A percentile compares a stretch with the other conserved stretches of the same genome.
Evolutionary conservation across 2,888 invertebrate species (phyloP).

Genomic region (Tipula unca): DNA sequence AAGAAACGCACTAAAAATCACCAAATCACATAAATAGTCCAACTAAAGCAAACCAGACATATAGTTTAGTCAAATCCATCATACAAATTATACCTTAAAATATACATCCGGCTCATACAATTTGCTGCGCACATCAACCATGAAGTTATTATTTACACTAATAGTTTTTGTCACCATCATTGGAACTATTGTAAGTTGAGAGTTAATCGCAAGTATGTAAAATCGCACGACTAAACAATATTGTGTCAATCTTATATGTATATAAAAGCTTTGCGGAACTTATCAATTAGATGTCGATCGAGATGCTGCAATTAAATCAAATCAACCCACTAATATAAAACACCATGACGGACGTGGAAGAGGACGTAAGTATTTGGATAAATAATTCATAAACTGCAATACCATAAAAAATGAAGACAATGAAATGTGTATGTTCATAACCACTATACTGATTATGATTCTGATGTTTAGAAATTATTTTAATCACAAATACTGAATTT

Average conservation of each 20-base stretch:
- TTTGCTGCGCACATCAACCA: background rate
- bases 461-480: background rate
- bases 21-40: background rate
- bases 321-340: background rate
- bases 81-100: background rate
- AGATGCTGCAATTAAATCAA: background rate
- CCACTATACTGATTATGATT: background rate
- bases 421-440: background rate
- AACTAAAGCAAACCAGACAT: background rate
- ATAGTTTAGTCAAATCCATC: background rate
- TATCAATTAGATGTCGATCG: background rate
- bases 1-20: background rate
- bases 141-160: background rate
- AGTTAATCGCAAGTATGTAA: background rate
- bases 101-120: background rate
- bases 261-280: background rate
- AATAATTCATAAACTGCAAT: background rate
- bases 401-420: background rate
- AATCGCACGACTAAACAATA: background rate
- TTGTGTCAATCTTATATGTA: background rate
- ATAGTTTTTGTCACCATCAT: background rate
- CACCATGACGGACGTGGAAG: background rate
- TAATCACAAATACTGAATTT: background rate
- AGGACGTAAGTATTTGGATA: background rate
- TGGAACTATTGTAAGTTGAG: background rate